Evolutionary conservation across 2,797 vertebrate genomes (phyloP), one percentile per base, ranked within the genome.

Genomic region (Tenualosa thibaudeaui): DNA sequence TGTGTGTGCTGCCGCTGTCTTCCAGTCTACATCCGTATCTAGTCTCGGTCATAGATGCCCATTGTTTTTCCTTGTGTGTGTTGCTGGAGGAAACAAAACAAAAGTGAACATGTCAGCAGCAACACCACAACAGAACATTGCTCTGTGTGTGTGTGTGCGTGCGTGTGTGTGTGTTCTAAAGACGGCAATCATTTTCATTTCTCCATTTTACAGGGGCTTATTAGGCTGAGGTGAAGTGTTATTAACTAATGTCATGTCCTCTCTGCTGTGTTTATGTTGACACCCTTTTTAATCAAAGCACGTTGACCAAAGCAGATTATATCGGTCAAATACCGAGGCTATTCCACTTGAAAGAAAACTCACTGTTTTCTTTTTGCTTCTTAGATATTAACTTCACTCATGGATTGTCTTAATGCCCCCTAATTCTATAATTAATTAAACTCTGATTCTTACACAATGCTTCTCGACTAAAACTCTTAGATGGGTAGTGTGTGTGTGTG

Each of bases 351-450:
- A n/a, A n/a, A n/a, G n/a, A n/a, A 71, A 71, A 40, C n/a, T 40
- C 12, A 3, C 2, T 78, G 37, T 78, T 78, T 78, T 22, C 71
- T 22, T 78, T 78, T 40, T 78, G 71, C 40, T 19, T 78, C 37
- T 82, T 58, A 62, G 81, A 85, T 56, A 89, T 89, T 85, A 50
- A 83, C 71, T 49, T 56, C 54, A 60, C 51, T 58, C 49, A 19
- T 82, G 81, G 71, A 87, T 85, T 85, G 65, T 87, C 83, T 85
- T 85, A 85, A 88, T 78, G 82, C 81, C 19, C 31, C 10, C 40
- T 82, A 78, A 84, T 81, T 88, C 81, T 50, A 86, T 86, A 81
- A 88, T 88, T 87, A 88, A 81, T 78, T 83, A 82, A 86, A 82
- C 22, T 65, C 17, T 37, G 56, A 84, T 54, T 87, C 82, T 53